Base-by-base conservation (phyloP, 1,140 invertebrate genomes). In the Caenorhabditis brenneri region DNA sequence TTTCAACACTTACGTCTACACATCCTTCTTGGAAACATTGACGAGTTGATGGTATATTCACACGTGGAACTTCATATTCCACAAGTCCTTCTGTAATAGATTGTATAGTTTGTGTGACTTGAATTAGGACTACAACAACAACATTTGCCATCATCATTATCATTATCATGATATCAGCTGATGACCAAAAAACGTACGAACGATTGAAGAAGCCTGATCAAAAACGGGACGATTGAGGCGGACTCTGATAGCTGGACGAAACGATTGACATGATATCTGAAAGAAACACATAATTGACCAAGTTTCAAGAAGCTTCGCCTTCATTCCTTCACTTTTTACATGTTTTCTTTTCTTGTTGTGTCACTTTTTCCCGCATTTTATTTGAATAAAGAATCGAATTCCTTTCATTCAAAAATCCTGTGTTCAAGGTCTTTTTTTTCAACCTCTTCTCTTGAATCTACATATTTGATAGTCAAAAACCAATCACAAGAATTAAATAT, bases 1-100 rank as follows among this genome's bases (percentile, higher is more conserved):
- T 55, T 55, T 49, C 24, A 24, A 29, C 42, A 74, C 51, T 42
- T 83, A 83, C 82, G 33, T 83, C 79, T 36, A 86, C 85, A 78
- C 85, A 86, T 85, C 85, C 85, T 69, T 86, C 85, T n/a, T 33
- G 24, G 79, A 86, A 86, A 80, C 85, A 86, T 79, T 86, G 85
- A 36, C 80, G 83, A 4, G 84, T 82, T 29, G 79, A 24, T 27
- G 84, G 80, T 15, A 85, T 81, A 27, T 60, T 42, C 6, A 85
- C 60, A 69, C 84, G 84, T 29, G 84, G 80, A 12, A 85, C 80
- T 81, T 85, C 79, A 48, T 85, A 85, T 24, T 85, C 84, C 0
- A 85, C 80, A 9, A 85, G 69, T 10, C 84, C 84, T 19, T 82
- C 84, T 85, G 48, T 39, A 85, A 79, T 51, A 39, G 22, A 31